Evolutionary conservation across 2,888 invertebrate genomes (phyloP), one percentile per base, ranked within the genome.

Genomic region (Scaptomyza polygonia): DNA sequence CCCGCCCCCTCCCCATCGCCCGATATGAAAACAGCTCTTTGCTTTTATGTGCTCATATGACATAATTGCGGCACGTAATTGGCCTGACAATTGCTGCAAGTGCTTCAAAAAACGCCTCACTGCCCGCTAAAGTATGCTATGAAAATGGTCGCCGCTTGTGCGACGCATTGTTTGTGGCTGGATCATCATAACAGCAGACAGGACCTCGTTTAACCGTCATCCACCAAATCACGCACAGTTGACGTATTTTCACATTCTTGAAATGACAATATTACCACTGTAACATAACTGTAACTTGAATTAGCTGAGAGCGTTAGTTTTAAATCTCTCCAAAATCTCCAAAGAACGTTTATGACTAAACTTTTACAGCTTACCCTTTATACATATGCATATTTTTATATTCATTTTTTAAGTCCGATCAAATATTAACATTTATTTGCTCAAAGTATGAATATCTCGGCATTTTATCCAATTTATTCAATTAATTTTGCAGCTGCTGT

Each of bases 1-100:
- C n/a, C n/a, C n/a, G n/a, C 21, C 5, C 39, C 0, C 7, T 3
- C 1, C 11, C 8, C 18, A 5, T 2, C 0, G 12, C 9, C 11
- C 16, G 11, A 1, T 11, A 5, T n/a, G 32, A 18, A 1, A 47
- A 51, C 47, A 64, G 57, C 61, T 43, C 61, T 57, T 40, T 51
- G 54, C 63, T 70, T 75, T 81, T 84, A 80, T 81, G 81, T 69
- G 61, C 87, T 84, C 81, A 86, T 82, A 86, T 81, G 87, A 65
- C 85, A 72, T 82, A 86, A 82, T 82, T 84, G 87, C 79, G 76
- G 78, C 59, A 68, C 79, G 70, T 85, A 82, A 82, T 82, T 82
- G 88, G 87, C 86, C 82, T 73, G 87, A 85, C 87, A 87, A 82
- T 82, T 82, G 82, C 73, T 64, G 67, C 70, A 79, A 81, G 68